phyloP scores from a whole-genome alignment of 2,888 invertebrate species.

The Nymphalis urticae region DNA sequence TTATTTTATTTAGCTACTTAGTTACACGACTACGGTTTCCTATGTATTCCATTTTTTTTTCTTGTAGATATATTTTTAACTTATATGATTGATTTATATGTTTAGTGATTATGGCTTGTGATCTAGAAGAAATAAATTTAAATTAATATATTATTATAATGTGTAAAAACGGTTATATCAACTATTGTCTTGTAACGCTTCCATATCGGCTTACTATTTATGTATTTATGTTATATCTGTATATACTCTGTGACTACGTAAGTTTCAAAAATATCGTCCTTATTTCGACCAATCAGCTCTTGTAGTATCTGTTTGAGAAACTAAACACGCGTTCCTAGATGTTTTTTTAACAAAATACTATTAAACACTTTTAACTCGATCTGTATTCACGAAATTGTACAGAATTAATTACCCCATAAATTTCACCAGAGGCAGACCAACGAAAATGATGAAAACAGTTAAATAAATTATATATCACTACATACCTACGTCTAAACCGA shows the following conservation, averaged over 20 bases:
- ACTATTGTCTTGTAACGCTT: constrained; percentile 4
- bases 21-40: neutral
- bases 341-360: no score
- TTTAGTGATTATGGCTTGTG: constrained; percentile 17
- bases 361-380: no score
- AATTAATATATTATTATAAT: constrained; percentile 4
- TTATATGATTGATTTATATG: constrained; percentile 6
- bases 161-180: constrained; percentile 1
- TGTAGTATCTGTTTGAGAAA: no score
- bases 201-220: neutral
- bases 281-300: neutral
- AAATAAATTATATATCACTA: no score
- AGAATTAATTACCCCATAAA: no score
- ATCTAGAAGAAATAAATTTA: constrained; percentile 16
- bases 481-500: no score
- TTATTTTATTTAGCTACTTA: neutral
- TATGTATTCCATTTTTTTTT: constrained; percentile 2
- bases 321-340: no score
- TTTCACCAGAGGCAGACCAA: no score
- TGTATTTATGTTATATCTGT: neutral
- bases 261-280: neutral
- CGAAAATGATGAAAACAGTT: no score
- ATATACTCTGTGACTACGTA: neutral
- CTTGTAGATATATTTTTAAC: constrained; percentile 6
- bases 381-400: no score